Percentiles rank a stretch among this genome's conserved stretches.
Conservation (phyloP, 2,113 vertebrate species). For the Pyrgilauda ruficollis region DNA sequence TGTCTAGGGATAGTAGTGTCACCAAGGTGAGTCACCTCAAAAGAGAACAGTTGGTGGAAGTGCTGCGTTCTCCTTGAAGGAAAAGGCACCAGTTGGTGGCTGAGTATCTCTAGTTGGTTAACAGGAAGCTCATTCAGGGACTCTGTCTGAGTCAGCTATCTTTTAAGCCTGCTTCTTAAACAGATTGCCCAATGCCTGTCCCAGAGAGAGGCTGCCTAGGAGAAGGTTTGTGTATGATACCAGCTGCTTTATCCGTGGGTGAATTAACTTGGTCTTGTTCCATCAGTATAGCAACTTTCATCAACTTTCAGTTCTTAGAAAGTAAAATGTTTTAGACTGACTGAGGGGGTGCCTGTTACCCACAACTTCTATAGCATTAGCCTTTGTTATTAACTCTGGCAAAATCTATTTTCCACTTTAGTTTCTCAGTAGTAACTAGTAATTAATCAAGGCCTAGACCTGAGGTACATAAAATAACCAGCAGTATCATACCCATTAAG, state of each 20-base stretch:
- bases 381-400: background rate
- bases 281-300: background rate
- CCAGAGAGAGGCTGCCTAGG: background rate
- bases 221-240: background rate
- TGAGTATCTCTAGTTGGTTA: background rate
- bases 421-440: background rate
- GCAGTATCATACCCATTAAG: slow-evolving; percentile 18
- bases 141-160: background rate
- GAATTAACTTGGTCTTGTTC: slow-evolving; percentile 10
- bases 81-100: background rate
- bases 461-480: background rate
- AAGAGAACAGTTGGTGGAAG: background rate
- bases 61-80: background rate
- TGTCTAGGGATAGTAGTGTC: background rate
- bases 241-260: background rate
- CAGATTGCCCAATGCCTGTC: background rate
- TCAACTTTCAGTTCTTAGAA: background rate
- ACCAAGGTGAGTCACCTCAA: background rate
- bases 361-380: background rate
- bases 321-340: background rate
- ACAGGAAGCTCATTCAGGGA: background rate
- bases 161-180: background rate
- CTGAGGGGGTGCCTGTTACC: background rate
- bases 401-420: slow-evolving; percentile 9
- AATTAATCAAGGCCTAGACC: slow-evolving; percentile 24